Base-by-base conservation (phyloP, 2,113 vertebrate species). In the Passer montanus region DNA sequence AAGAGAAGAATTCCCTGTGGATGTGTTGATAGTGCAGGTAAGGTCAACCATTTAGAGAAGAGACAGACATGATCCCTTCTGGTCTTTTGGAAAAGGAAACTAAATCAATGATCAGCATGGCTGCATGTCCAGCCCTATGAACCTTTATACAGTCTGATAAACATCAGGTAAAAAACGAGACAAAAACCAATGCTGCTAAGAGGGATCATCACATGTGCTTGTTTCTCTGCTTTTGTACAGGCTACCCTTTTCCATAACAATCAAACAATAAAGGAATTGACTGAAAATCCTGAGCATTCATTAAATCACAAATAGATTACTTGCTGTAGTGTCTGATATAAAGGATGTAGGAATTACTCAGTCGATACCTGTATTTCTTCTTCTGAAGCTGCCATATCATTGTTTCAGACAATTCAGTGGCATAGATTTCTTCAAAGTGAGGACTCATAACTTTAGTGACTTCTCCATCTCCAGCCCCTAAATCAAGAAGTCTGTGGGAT, bases 341-440 rank as follows among this genome's bases (percentile, higher is more conserved):
- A 81, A 74, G 28, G 10, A 86, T 35, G 37, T 16, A 80, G 30
- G 30, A 87, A 47, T 31, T 7, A 77, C 43, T 89, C 78, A 27
- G 44, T 22, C 11, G 70, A 84, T 97, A 99, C 99, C 97, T 99
- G 98, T 99, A 99, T 90, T 99, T 99, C 97, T 98, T 99, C 84
- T 98, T 99, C 96, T 99, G 99, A 62, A 99, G 99, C 95, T 99
- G 99, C 99, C 99, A 99, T 84, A 98, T 99, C 99, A 99, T 99
- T 3, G 99, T 99, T 88, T 97, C 96, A 28, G 99, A 99, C 46
- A 99, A 98, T 91, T 99, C 99, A 9, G 99, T 99, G 90, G 98
- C 98, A 90, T 99, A 99, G 88, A 99, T 98, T 97, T 99, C 99
- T 87, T 97, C 98, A 97, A 99, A 99, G 96, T 99, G 98, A 86